Evolutionary conservation across 2,113 vertebrate species (phyloP), one percentile per base, ranked within the genome.

Genomic region (Centropus unirufus): DNA sequence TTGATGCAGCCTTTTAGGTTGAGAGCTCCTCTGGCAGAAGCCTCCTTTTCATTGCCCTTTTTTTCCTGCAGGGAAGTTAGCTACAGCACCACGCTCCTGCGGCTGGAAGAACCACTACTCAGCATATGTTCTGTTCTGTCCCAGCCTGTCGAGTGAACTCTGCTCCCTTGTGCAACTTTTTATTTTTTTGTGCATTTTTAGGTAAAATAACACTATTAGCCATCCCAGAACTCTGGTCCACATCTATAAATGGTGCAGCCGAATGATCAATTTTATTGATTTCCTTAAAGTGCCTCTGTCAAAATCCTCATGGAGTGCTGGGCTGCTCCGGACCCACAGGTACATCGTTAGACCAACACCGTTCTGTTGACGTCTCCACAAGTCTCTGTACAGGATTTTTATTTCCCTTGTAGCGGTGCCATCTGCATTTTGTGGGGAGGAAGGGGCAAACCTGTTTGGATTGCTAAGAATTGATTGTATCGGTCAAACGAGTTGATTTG

Each of bases 231-330:
- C 89, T 94, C 57, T 39, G 77, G 87, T 82, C 79, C 69, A 42
- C 52, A 27, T 80, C 89, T 90, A 67, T 75, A 63, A 93, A 83
- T 1, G 19, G 62, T 80, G 54, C 63, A 95, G 73, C 54, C 47
- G 61, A 57, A 64, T 94, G 89, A 96, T 97, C 96, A 80, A 90
- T 97, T 61, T 64, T 95, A 97, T 95, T 95, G 98, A 98, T 97
- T 97, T 94, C 90, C 92, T 94, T 90, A 96, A 95, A 93, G 73
- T 84, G 84, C 78, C 85, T 97, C 94, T 97, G 97, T 98, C 91
- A 94, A 93, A 97, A 96, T n/a, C 91, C 95, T 96, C 97, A 96
- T 92, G 81, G 59, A 82, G 75, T 80, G 51, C 89, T 89, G 52
- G 78, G 55, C 82, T 54, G 24, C 64, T 90, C 89, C 78, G 91